Evolutionary conservation across 1,140 invertebrate species (phyloP), one percentile per base, ranked within the genome.

Genomic region (Papilio xuthus): DNA sequence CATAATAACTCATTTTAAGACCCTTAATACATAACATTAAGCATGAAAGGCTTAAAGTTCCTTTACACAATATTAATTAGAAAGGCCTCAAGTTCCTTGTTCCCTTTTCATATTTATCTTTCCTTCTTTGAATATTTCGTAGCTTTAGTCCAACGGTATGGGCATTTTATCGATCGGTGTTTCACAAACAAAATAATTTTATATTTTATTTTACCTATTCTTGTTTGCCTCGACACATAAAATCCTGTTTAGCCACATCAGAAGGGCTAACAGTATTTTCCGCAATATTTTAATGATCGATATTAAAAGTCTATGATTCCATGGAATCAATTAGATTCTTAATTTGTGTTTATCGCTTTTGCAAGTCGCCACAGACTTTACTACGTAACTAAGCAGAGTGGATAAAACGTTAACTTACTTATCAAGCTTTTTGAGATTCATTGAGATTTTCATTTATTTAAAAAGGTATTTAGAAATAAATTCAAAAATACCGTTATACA

Each of bases 151-250:
- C 0, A 10, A 28, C 20, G 56, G 60, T 26, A 28, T 3, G 13
- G 10, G 20, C 26, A 26, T 13, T 26, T 60, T 60, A 60, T 26
- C 20, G 20, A 23, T 13, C 20, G 56, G 56, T 20, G 20, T 23
- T 67, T 67, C 60, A 32, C 60, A 67, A 67, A 32, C 56, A 23
- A 20, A 47, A 20, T 53, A 53, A 53, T 53, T 53, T 53, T 12
- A 60, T n/a, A n/a, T 60, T 26, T 60, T 60, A 60, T 67, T 67
- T 67, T 67, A 67, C 60, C 26, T 67, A 37, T 20, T 32, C 60
- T 28, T 15, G 60, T 67, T 67, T 67, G 26, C 60, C 60, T 67
- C 60, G 60, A 67, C 60, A 67, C 60, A 13, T 67, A 28, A 67
- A 67, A 28, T 67, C 60, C 60, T 26, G 60, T 67, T 67, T 67